Percentiles rank a stretch among this genome's conserved stretches.
Evolutionary conservation across 2,797 vertebrate species (phyloP).

Genomic region (Scolopax rusticola): DNA sequence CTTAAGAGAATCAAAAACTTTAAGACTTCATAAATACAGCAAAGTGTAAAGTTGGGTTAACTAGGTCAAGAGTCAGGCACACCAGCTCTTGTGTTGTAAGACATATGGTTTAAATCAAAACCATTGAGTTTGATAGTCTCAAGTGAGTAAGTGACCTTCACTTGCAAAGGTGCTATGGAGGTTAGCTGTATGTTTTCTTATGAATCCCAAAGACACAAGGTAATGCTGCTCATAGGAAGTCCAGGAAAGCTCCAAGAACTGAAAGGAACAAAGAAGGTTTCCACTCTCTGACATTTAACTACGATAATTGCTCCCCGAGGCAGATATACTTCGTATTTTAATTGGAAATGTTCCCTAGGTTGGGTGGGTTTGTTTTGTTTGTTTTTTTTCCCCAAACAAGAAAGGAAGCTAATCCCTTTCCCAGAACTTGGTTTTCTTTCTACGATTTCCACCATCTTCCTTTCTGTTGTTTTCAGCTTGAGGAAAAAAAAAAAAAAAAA

Average conservation of each 20-base stretch:
- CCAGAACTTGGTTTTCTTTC: neutral
- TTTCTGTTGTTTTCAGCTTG: neutral
- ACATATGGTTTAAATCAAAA: conserved; percentile 27
- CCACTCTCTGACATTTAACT: conserved; percentile 11
- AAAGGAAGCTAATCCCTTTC: neutral
- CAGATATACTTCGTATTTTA: conserved; percentile 47
- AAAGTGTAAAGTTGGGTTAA: neutral
- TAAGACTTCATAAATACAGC: neutral
- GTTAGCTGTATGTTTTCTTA: neutral
- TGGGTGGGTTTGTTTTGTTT: neutral
- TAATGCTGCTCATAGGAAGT: neutral
- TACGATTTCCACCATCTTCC: neutral
- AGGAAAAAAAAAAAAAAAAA: neutral
- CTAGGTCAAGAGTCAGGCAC: neutral
- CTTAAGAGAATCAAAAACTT: neutral
- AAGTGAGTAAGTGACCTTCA: neutral
- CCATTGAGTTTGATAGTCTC: neutral
- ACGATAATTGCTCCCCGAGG: neutral
- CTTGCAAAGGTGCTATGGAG: neutral
- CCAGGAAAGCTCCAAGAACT: neutral
- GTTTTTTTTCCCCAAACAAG: neutral
- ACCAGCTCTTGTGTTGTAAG: neutral
- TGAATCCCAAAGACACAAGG: neutral
- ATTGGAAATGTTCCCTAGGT: neutral
- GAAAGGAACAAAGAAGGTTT: conserved; percentile 4